phyloP scores from a whole-genome alignment of 92 coral and sea anemone genomes.

The Phenganax subtilis region DNA sequence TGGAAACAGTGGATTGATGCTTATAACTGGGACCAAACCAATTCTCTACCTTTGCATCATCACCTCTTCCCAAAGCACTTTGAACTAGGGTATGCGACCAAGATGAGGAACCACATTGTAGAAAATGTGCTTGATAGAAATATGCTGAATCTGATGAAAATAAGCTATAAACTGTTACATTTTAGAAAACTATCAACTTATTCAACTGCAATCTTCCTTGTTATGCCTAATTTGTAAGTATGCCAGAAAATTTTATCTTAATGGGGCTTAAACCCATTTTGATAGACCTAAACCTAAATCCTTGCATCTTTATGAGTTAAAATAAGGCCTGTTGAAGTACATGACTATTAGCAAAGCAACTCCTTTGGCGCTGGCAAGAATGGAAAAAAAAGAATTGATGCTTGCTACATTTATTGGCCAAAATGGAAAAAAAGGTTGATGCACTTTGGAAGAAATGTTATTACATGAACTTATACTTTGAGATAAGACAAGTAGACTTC shows the following conservation, averaged over 20 bases:
- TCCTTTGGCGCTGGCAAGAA: background rate
- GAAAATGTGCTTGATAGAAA: conserved; percentile 35
- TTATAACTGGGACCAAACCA: conserved; percentile 47
- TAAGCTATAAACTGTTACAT: background rate
- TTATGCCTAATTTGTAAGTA: background rate
- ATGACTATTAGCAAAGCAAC: background rate
- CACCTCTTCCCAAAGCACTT: conserved; percentile 33
- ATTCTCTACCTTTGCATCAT: conserved; percentile 30
- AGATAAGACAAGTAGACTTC: too few species aligned
- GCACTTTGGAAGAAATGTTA: too few species aligned
- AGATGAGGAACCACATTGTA: conserved; percentile 51
- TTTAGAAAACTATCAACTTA: too few species aligned
- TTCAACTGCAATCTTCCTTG: background rate
- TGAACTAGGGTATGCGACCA: conserved; percentile 41
- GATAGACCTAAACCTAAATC: too few species aligned
- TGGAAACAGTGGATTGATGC: conserved; percentile 42
- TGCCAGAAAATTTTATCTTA: too few species aligned
- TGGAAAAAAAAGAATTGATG: background rate
- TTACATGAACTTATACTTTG: too few species aligned
- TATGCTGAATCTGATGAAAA: conserved; percentile 43
- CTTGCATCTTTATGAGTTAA: too few species aligned
- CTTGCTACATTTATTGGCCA: background rate
- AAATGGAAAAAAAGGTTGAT: too few species aligned
- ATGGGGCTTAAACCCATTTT: too few species aligned
- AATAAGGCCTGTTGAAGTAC: too few species aligned